Base-by-base conservation (phyloP, 1,140 invertebrate species). In the Leptestheria dahalacensis region DNA sequence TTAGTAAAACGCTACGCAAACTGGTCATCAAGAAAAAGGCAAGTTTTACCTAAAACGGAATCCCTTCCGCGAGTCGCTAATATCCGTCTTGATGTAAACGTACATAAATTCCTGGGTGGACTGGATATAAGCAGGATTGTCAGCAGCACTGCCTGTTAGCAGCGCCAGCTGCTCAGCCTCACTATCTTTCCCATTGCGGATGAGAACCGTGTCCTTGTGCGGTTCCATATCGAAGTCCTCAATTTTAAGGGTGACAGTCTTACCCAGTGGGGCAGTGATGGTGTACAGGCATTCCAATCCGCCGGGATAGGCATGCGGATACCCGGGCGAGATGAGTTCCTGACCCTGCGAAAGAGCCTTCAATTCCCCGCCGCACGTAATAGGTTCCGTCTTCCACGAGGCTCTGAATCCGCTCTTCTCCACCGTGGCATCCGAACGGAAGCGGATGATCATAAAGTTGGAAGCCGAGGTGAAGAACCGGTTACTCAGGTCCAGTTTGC, bases 361-460 rank as follows among this genome's bases (percentile, higher is more conserved):
- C 25, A 94, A 74, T 49, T 80, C 82, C 26, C 89, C 89, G 28
- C 90, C 89, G 69, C 90, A 94, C 18, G 80, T 82, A 67, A 91
- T 88, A 11, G 88, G 88, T 71, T 94, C 91, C 1, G 88, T 91
- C 73, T 91, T 92, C 88, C 88, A 92, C 1, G 88, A 89, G 49
- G 88, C 88, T 48, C 88, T 81, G 72, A 96, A 97, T 56, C 92
- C 92, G 75, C 91, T 89, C 63, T 86, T 85, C 75, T 97, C 92
- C 24, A 95, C 90, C 2, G 88, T 87, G 11, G 84, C 85, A 70
- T 97, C 94, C 0, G 91, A 88, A 64, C 87, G 88, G 74, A 97
- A 97, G 72, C 94, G 95, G 61, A 98, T 83, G 60, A 96, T 93
- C 90, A 98, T 96, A 65, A 97, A 94, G 71, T 97, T 97, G 15